These are phyloP conservation scores for Falco naumanni DNA, from an alignment of 2,797 vertebrate species.

Conservation along the genomic window DNA sequence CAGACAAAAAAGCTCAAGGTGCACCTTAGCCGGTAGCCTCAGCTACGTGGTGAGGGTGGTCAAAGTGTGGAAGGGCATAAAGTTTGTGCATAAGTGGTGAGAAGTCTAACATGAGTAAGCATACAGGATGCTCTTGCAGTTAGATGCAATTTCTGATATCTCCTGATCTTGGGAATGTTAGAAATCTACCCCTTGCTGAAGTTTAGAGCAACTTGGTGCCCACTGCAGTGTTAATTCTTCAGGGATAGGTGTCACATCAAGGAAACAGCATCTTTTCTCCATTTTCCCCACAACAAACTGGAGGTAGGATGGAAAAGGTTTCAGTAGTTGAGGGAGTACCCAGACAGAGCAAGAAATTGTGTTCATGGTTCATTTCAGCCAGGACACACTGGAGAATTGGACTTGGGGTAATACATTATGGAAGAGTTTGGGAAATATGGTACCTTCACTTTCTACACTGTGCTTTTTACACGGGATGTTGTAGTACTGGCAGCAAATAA, in stretches of 20 bases:
- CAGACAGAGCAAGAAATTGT: background rate
- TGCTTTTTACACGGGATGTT: background rate
- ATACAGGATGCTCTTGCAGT: background rate
- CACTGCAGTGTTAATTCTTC: no score
- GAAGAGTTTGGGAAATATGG: background rate
- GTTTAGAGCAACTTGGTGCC: background rate
- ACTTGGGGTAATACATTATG: rapidly evolving
- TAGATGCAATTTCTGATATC: background rate
- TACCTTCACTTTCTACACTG: background rate
- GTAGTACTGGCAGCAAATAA: no score
- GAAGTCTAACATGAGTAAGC: rapidly evolving
- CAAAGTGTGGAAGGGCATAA: rapidly evolving
- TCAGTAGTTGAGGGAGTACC: background rate
- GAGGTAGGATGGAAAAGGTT: background rate
- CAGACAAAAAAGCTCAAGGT: background rate
- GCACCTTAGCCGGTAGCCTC: no score
- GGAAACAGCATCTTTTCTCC: background rate
- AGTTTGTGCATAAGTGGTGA: no score
- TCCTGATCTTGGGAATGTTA: background rate
- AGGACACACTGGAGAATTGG: background rate
- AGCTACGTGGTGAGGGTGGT: background rate
- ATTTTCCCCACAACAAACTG: background rate
- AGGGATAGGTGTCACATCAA: background rate
- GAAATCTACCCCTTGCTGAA: background rate
- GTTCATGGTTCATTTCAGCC: background rate